phyloP scores from a whole-genome alignment of 1,140 invertebrate species.

The Pseudomyrmex sp. region DNA sequence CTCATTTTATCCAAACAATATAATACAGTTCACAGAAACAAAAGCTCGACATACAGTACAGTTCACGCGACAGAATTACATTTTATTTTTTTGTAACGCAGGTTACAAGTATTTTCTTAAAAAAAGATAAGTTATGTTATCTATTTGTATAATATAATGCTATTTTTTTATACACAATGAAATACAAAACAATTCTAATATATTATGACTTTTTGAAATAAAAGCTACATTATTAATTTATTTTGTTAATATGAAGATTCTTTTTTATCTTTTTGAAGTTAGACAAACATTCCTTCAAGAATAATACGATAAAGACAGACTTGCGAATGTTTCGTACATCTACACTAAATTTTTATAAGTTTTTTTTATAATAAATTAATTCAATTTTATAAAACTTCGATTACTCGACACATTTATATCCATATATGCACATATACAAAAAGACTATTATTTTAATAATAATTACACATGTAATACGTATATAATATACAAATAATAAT shows the following conservation, averaged over 20 bases:
- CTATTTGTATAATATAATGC: background rate
- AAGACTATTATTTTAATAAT: constrained; percentile 45
- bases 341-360: constrained; percentile 13
- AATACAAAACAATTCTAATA: constrained; percentile 34
- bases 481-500: constrained; percentile 45
- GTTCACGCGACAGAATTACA: constrained; percentile 57
- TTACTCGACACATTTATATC: constrained; percentile 27
- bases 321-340: constrained; percentile 11
- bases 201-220: constrained; percentile 55
- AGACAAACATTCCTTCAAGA: constrained; percentile 28
- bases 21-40: constrained; percentile 63
- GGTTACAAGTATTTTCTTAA: constrained; percentile 31
- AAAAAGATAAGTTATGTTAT: constrained; percentile 17
- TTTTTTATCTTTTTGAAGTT: background rate
- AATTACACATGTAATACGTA: constrained; percentile 35
- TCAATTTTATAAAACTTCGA: constrained; percentile 39
- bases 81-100: constrained; percentile 50
- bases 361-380: constrained; percentile 29
- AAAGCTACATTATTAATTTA: constrained; percentile 34
- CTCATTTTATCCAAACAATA: constrained; percentile 68
- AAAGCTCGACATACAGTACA: constrained; percentile 64
- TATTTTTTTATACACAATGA: background rate
- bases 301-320: constrained; percentile 45
- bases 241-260: constrained; percentile 47
- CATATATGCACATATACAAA: background rate